These are phyloP conservation scores for Colaptes auratus DNA, from an alignment of 2,113 vertebrate species.

Conservation along the genomic window DNA sequence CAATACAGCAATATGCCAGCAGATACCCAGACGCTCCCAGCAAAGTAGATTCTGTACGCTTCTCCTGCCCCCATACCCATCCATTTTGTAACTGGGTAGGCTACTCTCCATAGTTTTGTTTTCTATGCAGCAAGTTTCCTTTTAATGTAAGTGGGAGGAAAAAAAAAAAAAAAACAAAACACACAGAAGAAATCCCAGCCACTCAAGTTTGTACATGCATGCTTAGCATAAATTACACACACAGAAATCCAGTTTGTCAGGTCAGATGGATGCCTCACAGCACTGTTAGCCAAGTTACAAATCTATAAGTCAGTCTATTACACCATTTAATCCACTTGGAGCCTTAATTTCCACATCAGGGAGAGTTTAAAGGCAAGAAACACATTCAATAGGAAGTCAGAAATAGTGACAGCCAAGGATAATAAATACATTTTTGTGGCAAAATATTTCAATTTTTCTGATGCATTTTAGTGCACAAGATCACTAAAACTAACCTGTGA, in stretches of 20 bases:
- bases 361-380: background rate
- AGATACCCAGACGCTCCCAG: background rate
- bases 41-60: background rate
- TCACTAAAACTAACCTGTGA: background rate
- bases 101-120: background rate
- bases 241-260: background rate
- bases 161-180: too few relatives aligned
- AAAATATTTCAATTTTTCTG: background rate
- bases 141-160: rapidly evolving
- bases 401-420: background rate
- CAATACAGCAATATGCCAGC: background rate
- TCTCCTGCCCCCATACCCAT: background rate
- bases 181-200: background rate
- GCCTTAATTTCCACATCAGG: background rate
- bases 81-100: background rate
- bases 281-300: background rate
- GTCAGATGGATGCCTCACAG: background rate
- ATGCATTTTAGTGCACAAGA: background rate
- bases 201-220: background rate
- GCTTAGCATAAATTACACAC: background rate
- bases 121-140: background rate
- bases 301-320: background rate
- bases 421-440: background rate
- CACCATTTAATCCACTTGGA: background rate
- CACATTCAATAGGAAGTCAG: background rate